These are phyloP conservation scores for Pachycephala philippinensis DNA, from an alignment of 2,113 vertebrate species.

Conservation along the genomic window DNA sequence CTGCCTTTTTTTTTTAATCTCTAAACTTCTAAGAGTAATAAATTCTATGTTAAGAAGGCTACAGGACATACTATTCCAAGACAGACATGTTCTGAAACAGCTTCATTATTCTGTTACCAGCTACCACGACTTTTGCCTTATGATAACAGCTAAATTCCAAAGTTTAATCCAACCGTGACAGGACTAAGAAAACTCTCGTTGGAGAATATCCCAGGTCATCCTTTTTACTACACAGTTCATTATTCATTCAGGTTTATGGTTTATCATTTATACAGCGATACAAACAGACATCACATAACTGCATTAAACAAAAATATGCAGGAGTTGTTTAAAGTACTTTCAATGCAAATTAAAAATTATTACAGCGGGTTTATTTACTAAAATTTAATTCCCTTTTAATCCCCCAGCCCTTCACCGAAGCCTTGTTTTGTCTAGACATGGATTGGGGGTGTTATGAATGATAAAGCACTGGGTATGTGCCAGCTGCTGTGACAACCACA, in stretches of 20 bases:
- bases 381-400: not conserved
- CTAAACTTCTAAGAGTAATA: not conserved
- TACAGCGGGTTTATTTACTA: not conserved
- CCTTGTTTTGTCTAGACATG: accelerated
- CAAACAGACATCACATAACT: not conserved
- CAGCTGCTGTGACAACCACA: not conserved
- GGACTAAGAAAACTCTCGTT: not conserved
- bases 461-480: accelerated
- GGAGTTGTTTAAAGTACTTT: not conserved
- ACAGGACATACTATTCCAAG: not conserved
- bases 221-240: not conserved
- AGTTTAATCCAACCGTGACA: not conserved
- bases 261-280: not conserved
- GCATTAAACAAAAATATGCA: not conserved
- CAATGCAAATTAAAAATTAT: accelerated
- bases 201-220: not conserved
- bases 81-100: not conserved
- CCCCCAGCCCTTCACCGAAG: not conserved
- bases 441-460: accelerated
- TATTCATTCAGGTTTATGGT: not conserved
- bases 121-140: not conserved
- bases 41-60: not conserved
- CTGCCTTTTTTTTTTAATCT: not conserved
- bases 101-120: not conserved
- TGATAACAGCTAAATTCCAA: not conserved